Conservation (phyloP, 2,797 vertebrate genomes). For the Micropoecilia bifurca region DNA sequence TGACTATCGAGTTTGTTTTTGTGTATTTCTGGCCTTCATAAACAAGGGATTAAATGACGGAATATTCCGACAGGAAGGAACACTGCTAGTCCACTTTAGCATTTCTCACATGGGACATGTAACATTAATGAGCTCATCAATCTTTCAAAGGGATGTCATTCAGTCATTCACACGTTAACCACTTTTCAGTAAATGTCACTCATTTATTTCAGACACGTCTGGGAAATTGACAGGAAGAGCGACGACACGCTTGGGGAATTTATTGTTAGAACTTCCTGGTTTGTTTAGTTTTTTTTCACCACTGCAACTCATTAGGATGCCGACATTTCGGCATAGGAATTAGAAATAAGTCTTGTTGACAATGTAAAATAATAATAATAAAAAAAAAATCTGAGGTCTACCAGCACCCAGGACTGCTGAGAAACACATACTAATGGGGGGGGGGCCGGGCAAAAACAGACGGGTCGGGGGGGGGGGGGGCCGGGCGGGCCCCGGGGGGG, state of each 20-base stretch:
- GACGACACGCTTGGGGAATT: neutral
- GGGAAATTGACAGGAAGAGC: neutral
- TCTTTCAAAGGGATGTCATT: neutral
- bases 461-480: no score
- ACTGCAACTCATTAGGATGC: neutral
- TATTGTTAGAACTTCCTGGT: neutral
- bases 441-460: no score
- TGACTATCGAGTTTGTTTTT: neutral
- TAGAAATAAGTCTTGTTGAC: neutral
- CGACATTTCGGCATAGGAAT: neutral
- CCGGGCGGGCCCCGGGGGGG: no score
- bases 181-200: slow-evolving; percentile 2
- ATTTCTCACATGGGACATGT: neutral
- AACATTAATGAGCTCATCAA: slow-evolving; percentile 9
- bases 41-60: neutral
- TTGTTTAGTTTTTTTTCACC: neutral
- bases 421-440: neutral
- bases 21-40: neutral
- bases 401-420: neutral
- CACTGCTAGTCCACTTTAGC: neutral
- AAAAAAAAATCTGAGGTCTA: neutral
- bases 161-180: neutral
- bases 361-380: neutral
- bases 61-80: neutral
- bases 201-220: neutral